Percentiles rank a stretch among this genome's conserved stretches.
phyloP scores from a whole-genome alignment of 2,888 invertebrate genomes.

The Pocota personata region DNA sequence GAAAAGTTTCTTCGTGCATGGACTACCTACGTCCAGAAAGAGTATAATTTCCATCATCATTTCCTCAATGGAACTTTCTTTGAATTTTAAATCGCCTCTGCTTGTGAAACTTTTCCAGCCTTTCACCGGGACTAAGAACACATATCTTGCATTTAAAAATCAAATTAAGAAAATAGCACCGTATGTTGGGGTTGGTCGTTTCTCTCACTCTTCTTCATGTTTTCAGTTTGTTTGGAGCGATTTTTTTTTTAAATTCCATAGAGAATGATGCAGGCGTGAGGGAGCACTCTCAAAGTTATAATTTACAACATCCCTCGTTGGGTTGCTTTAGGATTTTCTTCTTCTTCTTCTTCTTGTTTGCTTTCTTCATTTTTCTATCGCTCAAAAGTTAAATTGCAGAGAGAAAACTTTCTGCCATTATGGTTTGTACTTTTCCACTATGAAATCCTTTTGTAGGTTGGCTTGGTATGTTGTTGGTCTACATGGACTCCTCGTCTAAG shows the following conservation, averaged over 20 bases:
- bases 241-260: conserved; percentile 40
- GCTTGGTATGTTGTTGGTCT: conserved; percentile 17
- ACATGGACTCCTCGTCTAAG: conserved; percentile 18
- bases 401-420: conserved; percentile 67
- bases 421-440: conserved; percentile 66
- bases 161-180: conserved; percentile 67
- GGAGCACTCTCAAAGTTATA: conserved; percentile 68
- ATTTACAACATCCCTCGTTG: conserved; percentile 62
- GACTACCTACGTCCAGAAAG: conserved; percentile 19
- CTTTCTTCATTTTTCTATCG: conserved; percentile 56
- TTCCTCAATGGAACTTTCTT: conserved; percentile 51
- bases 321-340: conserved; percentile 30
- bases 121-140: conserved; percentile 2
- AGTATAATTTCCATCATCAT: conserved; percentile 56
- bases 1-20: conserved; percentile 15
- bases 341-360: neutral
- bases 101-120: neutral
- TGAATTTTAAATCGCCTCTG: conserved; percentile 55
- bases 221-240: conserved; percentile 30
- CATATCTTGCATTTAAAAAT: conserved; percentile 57
- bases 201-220: neutral
- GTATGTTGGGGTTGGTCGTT: conserved; percentile 54
- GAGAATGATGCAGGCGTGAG: conserved; percentile 50
- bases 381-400: conserved; percentile 71
- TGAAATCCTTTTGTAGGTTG: conserved; percentile 65